Percentiles rank a stretch among this genome's conserved stretches.
These are phyloP conservation scores for Malthinus flaveolus DNA, from an alignment of 2,888 invertebrate genomes.

Conservation along the genomic window DNA sequence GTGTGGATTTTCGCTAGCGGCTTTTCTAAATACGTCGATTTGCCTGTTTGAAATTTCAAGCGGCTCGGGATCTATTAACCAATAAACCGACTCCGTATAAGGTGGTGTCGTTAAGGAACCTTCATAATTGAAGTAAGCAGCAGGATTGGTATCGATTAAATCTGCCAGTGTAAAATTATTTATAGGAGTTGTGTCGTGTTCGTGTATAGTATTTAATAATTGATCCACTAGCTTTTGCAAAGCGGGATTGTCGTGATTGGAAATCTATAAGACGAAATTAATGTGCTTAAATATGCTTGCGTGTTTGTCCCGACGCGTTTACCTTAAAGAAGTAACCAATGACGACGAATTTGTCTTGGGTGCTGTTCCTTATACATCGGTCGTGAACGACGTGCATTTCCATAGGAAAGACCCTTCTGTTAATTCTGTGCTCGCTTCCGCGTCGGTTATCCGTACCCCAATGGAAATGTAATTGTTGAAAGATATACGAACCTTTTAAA, in stretches of 20 bases:
- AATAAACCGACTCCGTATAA: conserved; percentile 6
- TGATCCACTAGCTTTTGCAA: background rate
- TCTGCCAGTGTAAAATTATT: background rate
- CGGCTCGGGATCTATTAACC: background rate
- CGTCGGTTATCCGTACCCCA: conserved; percentile 11
- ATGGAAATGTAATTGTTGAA: conserved; percentile 21
- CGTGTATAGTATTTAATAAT: background rate
- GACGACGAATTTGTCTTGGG: background rate
- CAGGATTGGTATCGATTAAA: background rate
- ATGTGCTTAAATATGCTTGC: background rate
- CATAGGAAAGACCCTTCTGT: conserved; percentile 8
- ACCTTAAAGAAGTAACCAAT: conserved; percentile 6
- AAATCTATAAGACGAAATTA: background rate
- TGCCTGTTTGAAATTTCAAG: conserved; percentile 1
- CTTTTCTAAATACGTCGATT: conserved; percentile 1
- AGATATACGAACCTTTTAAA: conserved; percentile 9
- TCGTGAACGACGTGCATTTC: conserved; percentile 22
- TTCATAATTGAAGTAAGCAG: conserved; percentile 6
- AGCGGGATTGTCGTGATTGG: background rate
- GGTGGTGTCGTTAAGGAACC: conserved; percentile 12
- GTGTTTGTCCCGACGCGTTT: background rate
- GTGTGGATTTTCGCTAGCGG: background rate
- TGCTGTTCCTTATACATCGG: background rate
- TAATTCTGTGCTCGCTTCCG: conserved; percentile 21
- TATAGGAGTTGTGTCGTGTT: background rate